Percentiles rank a stretch among this genome's conserved stretches.
These are phyloP conservation scores for Erebia ligea DNA, from an alignment of 2,888 invertebrate species.

Conservation along the genomic window DNA sequence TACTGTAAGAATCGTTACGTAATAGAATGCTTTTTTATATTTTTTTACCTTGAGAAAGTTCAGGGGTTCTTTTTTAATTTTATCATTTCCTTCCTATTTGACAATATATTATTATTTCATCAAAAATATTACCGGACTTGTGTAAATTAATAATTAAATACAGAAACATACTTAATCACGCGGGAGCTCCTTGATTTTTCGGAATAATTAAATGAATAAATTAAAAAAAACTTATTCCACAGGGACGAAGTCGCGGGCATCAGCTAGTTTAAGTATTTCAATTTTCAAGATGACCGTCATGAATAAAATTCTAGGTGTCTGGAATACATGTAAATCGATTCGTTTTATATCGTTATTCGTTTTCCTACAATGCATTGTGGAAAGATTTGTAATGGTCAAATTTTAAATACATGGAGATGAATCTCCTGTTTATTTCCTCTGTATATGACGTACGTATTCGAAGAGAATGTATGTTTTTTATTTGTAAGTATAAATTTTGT, in stretches of 20 bases:
- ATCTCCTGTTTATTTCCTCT: neutral
- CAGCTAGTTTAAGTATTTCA: no score
- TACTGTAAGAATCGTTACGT: conserved; percentile 11
- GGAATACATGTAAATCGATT: neutral
- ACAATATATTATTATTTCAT: no score
- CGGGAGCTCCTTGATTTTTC: no score
- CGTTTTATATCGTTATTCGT: neutral
- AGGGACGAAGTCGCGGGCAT: no score
- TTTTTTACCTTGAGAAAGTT: neutral
- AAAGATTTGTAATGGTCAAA: neutral
- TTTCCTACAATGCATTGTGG: neutral
- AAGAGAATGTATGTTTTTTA: neutral
- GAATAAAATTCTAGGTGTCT: neutral
- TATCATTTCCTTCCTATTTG: neutral
- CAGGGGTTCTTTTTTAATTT: neutral
- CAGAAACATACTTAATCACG: no score
- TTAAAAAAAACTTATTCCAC: no score
- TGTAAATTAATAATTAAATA: no score
- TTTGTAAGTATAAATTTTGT: neutral
- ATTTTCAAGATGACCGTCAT: no score
- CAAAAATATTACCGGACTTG: no score
- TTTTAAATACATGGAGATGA: neutral
- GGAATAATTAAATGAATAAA: no score
- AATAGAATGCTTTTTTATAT: neutral
- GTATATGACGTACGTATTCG: neutral